Percentiles rank a stretch among this genome's conserved stretches.
These are phyloP conservation scores for Drosophila birchii DNA, from an alignment of 2,888 invertebrate genomes.

Conservation along the genomic window DNA sequence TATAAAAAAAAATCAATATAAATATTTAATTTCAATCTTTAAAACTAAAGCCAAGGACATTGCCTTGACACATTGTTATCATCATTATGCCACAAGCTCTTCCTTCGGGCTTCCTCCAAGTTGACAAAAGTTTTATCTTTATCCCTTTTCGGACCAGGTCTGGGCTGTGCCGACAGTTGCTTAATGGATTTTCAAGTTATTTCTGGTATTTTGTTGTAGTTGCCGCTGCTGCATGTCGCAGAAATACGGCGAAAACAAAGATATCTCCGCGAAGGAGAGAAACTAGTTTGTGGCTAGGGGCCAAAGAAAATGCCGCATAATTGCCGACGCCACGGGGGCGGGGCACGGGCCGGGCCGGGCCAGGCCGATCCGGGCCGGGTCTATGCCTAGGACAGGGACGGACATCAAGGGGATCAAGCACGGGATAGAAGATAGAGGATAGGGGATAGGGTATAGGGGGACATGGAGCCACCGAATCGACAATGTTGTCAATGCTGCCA, in stretches of 20 bases:
- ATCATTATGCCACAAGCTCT: slow-evolving; percentile 49
- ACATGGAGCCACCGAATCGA: slow-evolving; percentile 66
- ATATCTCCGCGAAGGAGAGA: slow-evolving; percentile 61
- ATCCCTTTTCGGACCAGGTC: slow-evolving; percentile 56
- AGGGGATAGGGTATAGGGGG: slow-evolving; percentile 1
- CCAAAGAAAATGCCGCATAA: slow-evolving; percentile 78
- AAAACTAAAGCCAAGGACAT: slow-evolving; percentile 70
- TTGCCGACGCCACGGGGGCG: slow-evolving; percentile 62
- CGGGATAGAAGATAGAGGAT: not conserved
- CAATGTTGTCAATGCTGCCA: slow-evolving; percentile 73
- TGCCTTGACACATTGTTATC: slow-evolving; percentile 79
- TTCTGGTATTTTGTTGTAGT: slow-evolving; percentile 77
- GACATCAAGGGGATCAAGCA: slow-evolving; percentile 7
- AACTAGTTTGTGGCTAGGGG: slow-evolving; percentile 68
- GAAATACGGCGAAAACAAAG: slow-evolving; percentile 64
- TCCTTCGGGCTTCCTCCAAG: slow-evolving; percentile 10
- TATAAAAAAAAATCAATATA: slow-evolving; percentile 32
- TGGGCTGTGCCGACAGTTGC: slow-evolving; percentile 39
- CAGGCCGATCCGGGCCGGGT: not conserved
- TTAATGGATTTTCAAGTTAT: slow-evolving; percentile 80
- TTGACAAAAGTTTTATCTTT: slow-evolving; percentile 70
- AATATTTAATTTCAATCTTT: slow-evolving; percentile 8
- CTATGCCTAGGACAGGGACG: not conserved
- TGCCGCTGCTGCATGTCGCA: slow-evolving; percentile 54
- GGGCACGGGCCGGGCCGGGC: slow-evolving; percentile 4